Evolutionary conservation across 2,888 invertebrate species (phyloP), one percentile per base, ranked within the genome.

Genomic region (Macrosiphum euphorbiae): DNA sequence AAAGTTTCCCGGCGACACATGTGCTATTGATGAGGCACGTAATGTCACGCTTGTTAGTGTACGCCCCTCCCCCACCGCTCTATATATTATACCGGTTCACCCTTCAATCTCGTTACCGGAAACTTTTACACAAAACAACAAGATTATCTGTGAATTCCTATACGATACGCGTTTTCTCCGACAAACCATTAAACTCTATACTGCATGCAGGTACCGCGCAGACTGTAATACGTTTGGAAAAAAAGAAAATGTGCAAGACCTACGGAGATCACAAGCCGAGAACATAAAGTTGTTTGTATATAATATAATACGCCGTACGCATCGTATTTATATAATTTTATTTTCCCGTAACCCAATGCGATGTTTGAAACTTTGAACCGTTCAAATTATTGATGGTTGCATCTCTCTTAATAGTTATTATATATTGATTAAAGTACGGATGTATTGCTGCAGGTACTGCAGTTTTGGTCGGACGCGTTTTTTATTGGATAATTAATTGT

Each of bases 1-100:
- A 91, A 91, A 91, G 91, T 91, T 91, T 91, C n/a, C 91, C 85
- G n/a, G 47, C 86, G 47, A 86, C 91, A 91, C 91, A 58, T 58
- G 91, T 91, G 91, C 91, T 47, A 58, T 91, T 91, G 91, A 91
- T 86, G 91, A 86, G 91, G 58, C 91, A 91, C 86, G 91, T 91
- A 86, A 85, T 58, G 91, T 86, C 91, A 86, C 91, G 86, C 91
- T 86, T 91, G 91, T 91, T 86, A 85, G 91, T 58, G 16, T 20
- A 26, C 35, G 24, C n/a, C 55, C 26, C 10, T 55, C 88, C 88
- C 11, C 35, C 4, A 50, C n/a, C 90, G n/a, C 52, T 41, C 90
- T 61, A 52, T 58, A 58, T 20, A 52, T 87, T 52, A 52, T 87
- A 78, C 90, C 24, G n/a, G 50, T 78, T 50, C 67, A 90, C 90